Base-by-base conservation (phyloP, 2,113 vertebrate genomes). In the Montifringilla adamsi region DNA sequence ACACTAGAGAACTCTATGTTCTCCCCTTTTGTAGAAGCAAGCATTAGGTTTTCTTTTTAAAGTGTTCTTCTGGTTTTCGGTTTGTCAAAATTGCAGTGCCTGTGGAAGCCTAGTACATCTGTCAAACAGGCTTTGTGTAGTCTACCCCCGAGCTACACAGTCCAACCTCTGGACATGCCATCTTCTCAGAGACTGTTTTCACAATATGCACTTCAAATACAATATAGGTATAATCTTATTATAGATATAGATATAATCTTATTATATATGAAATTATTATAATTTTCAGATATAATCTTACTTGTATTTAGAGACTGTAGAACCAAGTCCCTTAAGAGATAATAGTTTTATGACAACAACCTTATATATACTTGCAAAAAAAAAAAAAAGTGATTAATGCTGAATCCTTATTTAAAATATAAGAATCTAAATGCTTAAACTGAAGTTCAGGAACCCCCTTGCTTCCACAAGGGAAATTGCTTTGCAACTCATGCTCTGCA, bases 401-500 rank as follows among this genome's bases (percentile, higher is more conserved):
- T 43, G 19, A 85, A 68, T 72, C 18, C 27, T 50, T 80, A 27
- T 56, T 60, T 89, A 49, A 89, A 62, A 60, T 30, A 27, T 20
- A 64, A 55, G 13, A 72, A 50, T 52, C 35, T 82, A 49, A 67
- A 52, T 35, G 27, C 33, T 93, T 89, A 72, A 87, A 75, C 30
- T 75, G 73, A 92, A 91, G 56, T 89, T 93, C 77, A 82, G 74
- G 87, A 87, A 64, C 24, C 62, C 15, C 13, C 52, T 72, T 79
- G 47, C 66, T 93, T 89, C 52, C 69, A 72, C 44, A 59, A 78
- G 60, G 84, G 69, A 95, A 62, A 46, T 31, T 87, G 62, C 62
- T 95, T 94, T 95, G 78, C 93, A 91, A 23, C 30, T 95, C 6
- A 7, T 11, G 27, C 84, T 90, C 87, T 79, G 78, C 87, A 64